Evolutionary conservation across 2,888 invertebrate genomes (phyloP).

Genomic region (Drosophila demipolita): DNA sequence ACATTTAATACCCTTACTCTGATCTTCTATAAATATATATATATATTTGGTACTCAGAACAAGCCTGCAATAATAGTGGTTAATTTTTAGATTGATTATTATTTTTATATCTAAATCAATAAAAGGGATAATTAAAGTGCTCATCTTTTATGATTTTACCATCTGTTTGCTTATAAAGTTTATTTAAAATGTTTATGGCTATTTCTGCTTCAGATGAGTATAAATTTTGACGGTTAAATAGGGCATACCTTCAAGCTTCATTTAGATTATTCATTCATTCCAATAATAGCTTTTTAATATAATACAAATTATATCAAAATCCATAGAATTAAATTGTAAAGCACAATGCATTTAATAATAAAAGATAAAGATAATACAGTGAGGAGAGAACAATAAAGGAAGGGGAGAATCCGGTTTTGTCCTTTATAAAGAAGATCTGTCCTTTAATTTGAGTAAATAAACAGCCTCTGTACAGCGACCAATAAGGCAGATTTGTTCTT

Average conservation of each 20-base stretch:
- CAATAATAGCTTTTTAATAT: neutral
- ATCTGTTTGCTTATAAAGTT: neutral
- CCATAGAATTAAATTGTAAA: neutral
- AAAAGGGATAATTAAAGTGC: neutral
- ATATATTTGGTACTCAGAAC: neutral
- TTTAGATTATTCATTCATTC: neutral
- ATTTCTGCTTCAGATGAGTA: neutral
- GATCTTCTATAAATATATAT: neutral
- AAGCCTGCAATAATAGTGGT: neutral
- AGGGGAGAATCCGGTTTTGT: neutral
- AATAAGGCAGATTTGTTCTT: neutral
- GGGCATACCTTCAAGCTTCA: neutral
- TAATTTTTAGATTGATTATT: too few relatives aligned
- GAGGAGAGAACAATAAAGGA: neutral
- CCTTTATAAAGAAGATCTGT: neutral
- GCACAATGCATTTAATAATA: neutral
- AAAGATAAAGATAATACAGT: neutral
- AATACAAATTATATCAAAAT: neutral
- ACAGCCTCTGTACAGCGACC: neutral
- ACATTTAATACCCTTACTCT: conserved; percentile 14
- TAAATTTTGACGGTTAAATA: neutral
- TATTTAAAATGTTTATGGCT: neutral
- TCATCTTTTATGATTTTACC: neutral
- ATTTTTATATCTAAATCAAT: neutral
- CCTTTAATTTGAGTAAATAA: neutral